Base-by-base conservation (phyloP, 2,113 vertebrate species). In the Cairina moschata region DNA sequence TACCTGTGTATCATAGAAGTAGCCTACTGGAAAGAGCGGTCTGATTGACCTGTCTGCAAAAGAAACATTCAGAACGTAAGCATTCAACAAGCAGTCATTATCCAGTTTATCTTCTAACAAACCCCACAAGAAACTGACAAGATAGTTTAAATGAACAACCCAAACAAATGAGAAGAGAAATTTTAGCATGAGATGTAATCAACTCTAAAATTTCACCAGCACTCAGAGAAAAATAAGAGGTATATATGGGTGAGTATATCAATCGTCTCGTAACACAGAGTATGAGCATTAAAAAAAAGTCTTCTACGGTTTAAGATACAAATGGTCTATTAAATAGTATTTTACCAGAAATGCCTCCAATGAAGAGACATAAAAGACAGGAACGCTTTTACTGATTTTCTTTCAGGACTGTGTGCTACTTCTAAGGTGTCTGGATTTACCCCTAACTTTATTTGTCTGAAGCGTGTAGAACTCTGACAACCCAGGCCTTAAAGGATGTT, bases 1-100 rank as follows among this genome's bases (percentile, higher is more conserved):
- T 76, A 99, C 99, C 98, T 99, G 99, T 65, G 99, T 99, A 95
- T 99, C 99, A 94, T 99, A 99, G 80, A 98, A 99, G 97, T 99
- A 99, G 66, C 99, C 99, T 78, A 97, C 50, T 60, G 99, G 99
- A 95, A 99, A 99, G 52, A 99, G 98, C 2, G 99, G 99, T 86
- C 99, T 98, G 95, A 99, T 98, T 1, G 99, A 99, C 4, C 99
- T 98, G 98, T 99, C 99, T 99, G 96, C 28, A 93, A 95, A 95
- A 85, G 72, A 91, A 93, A 95, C 3, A 73, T 15, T 29, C 20
- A 25, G 59, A 44, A 32, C 46, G 38, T 72, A 29, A 75, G 6
- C 1, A 29, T 15, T 4, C 83, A 26, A 6, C 4, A 46, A 77
- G 65, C 1, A 50, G 8, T 8, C 9, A 14, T 13, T 1, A 29